Conservation (phyloP, 2,113 vertebrate genomes). For the Mirounga angustirostris region DNA sequence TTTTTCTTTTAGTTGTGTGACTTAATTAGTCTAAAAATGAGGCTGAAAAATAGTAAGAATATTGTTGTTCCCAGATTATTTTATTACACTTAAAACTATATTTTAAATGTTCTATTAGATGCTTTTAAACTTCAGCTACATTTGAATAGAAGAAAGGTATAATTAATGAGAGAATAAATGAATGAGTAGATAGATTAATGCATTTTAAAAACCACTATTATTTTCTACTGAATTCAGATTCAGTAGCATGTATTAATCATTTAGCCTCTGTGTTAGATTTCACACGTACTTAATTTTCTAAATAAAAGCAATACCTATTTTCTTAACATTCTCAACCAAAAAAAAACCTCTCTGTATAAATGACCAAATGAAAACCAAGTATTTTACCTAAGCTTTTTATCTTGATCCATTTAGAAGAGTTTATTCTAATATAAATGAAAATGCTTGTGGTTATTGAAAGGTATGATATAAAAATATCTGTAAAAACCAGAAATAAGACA, state of each 20-base stretch:
- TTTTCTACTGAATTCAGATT: constrained; percentile 55
- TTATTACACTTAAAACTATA: constrained; percentile 21
- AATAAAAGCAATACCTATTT: neutral
- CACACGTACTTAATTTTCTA: neutral
- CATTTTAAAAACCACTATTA: neutral
- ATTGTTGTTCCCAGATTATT: neutral
- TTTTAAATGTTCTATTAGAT: neutral
- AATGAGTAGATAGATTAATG: neutral
- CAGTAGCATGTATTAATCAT: neutral
- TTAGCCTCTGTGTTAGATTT: neutral
- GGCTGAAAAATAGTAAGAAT: neutral
- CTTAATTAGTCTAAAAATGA: constrained; percentile 63
- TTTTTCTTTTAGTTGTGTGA: constrained; percentile 62
- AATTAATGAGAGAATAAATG: constrained; percentile 28
- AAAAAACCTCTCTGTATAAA: neutral
- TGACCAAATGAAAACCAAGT: neutral
- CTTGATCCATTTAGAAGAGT: neutral
- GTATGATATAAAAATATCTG: neutral
- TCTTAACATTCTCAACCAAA: neutral
- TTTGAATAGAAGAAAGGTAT: constrained; percentile 47
- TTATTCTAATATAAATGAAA: constrained; percentile 7
- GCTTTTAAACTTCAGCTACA: constrained; percentile 32
- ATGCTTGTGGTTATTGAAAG: neutral
- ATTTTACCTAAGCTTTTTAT: constrained; percentile 2
- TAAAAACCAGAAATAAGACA: constrained; percentile 12